These are phyloP conservation scores for Plebejus melissa DNA, from an alignment of 2,888 invertebrate species.

Conservation along the genomic window DNA sequence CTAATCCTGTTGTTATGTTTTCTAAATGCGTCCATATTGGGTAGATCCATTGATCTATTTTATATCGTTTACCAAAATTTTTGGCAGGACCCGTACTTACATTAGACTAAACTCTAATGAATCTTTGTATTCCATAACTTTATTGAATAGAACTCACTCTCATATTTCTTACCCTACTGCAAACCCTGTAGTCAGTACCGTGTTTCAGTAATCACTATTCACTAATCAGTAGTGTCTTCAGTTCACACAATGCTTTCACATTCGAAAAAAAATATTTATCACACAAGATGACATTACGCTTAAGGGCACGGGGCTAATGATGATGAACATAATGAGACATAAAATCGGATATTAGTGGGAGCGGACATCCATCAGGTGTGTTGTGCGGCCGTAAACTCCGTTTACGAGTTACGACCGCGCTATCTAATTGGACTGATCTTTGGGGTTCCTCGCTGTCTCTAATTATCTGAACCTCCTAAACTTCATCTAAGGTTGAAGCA, in stretches of 20 bases:
- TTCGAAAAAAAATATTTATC: too few relatives aligned
- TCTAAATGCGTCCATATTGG: neutral
- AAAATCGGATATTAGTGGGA: conserved; percentile 18
- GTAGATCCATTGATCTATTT: neutral
- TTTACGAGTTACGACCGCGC: conserved; percentile 5
- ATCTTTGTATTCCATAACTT: too few relatives aligned
- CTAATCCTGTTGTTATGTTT: neutral
- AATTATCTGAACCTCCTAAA: neutral
- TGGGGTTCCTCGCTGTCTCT: neutral
- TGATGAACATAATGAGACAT: conserved; percentile 20
- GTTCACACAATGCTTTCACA: too few relatives aligned
- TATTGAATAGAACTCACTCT: too few relatives aligned
- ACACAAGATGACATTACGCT: neutral
- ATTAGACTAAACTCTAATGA: too few relatives aligned
- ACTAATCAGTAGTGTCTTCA: too few relatives aligned
- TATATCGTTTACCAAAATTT: neutral
- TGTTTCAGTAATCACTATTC: too few relatives aligned
- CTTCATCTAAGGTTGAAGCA: too few relatives aligned
- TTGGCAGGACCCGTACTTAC: neutral
- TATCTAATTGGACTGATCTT: conserved; percentile 12
- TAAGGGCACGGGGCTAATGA: conserved; percentile 4
- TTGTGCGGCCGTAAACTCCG: conserved; percentile 7
- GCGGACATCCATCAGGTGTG: conserved; percentile 15
- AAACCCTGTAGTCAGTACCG: too few relatives aligned
- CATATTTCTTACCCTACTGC: too few relatives aligned